These are phyloP conservation scores for Drosophila lutescens DNA, from an alignment of 2,888 invertebrate genomes.

Conservation along the genomic window DNA sequence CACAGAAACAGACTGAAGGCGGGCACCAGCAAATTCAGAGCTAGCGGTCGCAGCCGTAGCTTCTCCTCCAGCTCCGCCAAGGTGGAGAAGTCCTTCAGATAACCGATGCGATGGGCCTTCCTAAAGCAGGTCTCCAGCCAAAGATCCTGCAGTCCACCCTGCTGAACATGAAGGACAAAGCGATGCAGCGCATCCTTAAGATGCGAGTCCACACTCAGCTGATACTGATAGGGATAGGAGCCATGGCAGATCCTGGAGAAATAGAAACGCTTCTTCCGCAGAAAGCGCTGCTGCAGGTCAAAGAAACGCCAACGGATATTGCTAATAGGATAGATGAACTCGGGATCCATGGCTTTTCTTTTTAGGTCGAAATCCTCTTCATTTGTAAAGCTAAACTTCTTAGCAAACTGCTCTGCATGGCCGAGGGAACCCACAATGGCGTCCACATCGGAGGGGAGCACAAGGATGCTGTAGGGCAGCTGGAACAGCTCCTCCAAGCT, in stretches of 20 bases:
- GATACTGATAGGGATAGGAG: slow-evolving; percentile 63
- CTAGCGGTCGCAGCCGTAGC: slow-evolving; percentile 25
- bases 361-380: slow-evolving; percentile 25
- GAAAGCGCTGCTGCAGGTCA: slow-evolving; percentile 57
- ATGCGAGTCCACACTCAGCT: slow-evolving; percentile 69
- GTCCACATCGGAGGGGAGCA: slow-evolving; percentile 41
- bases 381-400: slow-evolving; percentile 26
- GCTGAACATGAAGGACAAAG: slow-evolving; percentile 47
- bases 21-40: slow-evolving; percentile 38
- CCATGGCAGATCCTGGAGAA: slow-evolving; percentile 66
- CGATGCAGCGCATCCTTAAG: slow-evolving; percentile 56
- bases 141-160: slow-evolving; percentile 47
- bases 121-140: slow-evolving; percentile 49
- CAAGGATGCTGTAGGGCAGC: slow-evolving; percentile 46
- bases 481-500: slow-evolving; percentile 42
- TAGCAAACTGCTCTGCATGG: slow-evolving; percentile 39
- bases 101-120: slow-evolving; percentile 50
- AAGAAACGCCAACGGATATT: slow-evolving; percentile 61
- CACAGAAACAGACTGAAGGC: slow-evolving; percentile 52
- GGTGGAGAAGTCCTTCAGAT: slow-evolving; percentile 54
- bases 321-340: slow-evolving; percentile 66
- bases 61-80: slow-evolving; percentile 19
- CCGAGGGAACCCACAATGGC: slow-evolving; percentile 53
- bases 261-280: slow-evolving; percentile 61
- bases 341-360: slow-evolving; percentile 46